Base-by-base conservation (phyloP, 2,113 vertebrate genomes). In the Anser cygnoides region DNA sequence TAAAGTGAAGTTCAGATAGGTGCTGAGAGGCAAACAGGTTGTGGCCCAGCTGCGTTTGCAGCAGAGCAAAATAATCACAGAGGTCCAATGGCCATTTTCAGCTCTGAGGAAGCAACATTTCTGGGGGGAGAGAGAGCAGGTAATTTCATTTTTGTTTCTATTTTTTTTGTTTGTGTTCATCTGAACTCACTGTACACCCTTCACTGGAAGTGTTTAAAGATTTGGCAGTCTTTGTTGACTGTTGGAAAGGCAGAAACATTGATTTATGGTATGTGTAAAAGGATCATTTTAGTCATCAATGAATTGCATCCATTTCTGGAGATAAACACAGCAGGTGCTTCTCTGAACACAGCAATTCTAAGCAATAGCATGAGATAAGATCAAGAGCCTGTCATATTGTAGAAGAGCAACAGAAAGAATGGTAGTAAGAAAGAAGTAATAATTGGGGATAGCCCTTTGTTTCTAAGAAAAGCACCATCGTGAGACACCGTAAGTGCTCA, bases 241-340 rank as follows among this genome's bases (percentile, higher is more conserved):
- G 17, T 55, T n/a, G 91, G 62, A 89, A 95, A 76, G 44, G n/a
- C 50, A 94, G 25, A 25, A 76, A 25, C 13, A 14, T 23, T 79
- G 62, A 91, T 93, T 94, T 92, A 83, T 58, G 57, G 13, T 25
- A n/a, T 50, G 49, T 82, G 41, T 83, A 68, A 91, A 92, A 79
- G 11, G 29, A 85, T 91, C 43, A 23, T 58, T 87, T 22, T 75
- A 44, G n/a, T 72, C 90, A 59, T 35, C 67, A 79, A 44, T 87
- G 49, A 79, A 91, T 72, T 89, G 26, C 52, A 49, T 82, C 70
- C 29, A 19, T 82, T 89, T 87, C 70, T 92, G 78, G 49, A 83
- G 63, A 62, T 63, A 89, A 92, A 89, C 54, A 89, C 44, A 76
- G 62, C 74, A 91, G 81, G 66, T 84, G 26, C 66, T 79, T 76